phyloP scores from a whole-genome alignment of 2,888 invertebrate species.

The Acrobasis consociella region DNA sequence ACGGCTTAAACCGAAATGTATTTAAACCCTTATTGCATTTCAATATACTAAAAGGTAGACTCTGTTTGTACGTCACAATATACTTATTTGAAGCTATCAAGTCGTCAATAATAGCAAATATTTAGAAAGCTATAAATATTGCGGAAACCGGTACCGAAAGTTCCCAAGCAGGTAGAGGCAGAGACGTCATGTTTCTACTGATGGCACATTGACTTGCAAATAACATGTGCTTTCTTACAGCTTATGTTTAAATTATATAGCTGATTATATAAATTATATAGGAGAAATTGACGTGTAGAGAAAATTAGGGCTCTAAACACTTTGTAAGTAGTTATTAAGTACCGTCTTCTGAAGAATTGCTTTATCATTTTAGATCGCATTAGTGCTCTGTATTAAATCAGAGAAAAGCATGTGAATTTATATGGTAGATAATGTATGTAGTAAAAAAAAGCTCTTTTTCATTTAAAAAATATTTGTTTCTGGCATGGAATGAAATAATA shows the following conservation, averaged over 20 bases:
- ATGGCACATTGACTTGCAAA: slow-evolving; percentile 20
- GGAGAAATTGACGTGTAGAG: slow-evolving; percentile 11
- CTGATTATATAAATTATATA: slow-evolving; percentile 4
- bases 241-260: slow-evolving; percentile 14
- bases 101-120: slow-evolving; percentile 11
- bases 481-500: no score
- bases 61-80: neutral
- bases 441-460: no score
- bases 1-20: no score
- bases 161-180: slow-evolving; percentile 5
- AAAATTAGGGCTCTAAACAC: slow-evolving; percentile 1
- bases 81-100: neutral
- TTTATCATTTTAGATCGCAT: neutral
- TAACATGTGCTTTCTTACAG: slow-evolving; percentile 20
- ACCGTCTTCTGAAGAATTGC: neutral
- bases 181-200: slow-evolving; percentile 10
- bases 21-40: no score
- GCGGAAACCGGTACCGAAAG: slow-evolving; percentile 23
- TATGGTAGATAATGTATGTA: no score
- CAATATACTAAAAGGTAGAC: no score
- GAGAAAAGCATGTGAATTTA: no score
- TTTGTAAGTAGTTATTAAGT: neutral
- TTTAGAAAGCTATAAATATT: slow-evolving; percentile 23
- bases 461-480: no score
- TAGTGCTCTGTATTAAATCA: neutral